Evolutionary conservation across 1,140 invertebrate species (phyloP).

Genomic region (Macrosteles quadrilineatus): DNA sequence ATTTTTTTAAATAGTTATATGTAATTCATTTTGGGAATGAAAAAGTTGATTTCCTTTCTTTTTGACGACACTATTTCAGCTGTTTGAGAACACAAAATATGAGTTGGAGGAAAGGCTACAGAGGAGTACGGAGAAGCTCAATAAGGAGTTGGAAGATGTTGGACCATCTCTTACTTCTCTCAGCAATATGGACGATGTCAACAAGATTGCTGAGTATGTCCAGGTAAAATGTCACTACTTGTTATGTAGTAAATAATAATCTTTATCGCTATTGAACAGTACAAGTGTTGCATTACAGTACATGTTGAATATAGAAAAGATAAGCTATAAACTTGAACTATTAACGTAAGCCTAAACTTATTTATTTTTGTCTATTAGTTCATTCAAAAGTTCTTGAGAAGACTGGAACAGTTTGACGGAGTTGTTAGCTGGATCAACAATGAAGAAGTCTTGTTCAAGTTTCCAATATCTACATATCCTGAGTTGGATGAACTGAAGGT

Average conservation of each 20-base stretch:
- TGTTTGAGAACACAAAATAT: conserved; percentile 76
- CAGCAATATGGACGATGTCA: conserved; percentile 69
- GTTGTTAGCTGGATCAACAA: conserved; percentile 83
- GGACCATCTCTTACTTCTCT: conserved; percentile 61
- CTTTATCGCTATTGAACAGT: too few species aligned
- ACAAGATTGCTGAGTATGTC: conserved; percentile 64
- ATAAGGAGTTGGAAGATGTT: conserved; percentile 68
- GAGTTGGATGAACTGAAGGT: conserved; percentile 73
- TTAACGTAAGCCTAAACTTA: too few species aligned
- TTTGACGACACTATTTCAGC: too few species aligned
- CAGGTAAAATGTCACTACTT: conserved; percentile 32
- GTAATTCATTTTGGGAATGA: too few species aligned
- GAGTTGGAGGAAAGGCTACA: conserved; percentile 77
- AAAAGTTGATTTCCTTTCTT: too few species aligned
- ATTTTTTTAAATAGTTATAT: too few species aligned
- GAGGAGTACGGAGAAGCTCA: conserved; percentile 66
- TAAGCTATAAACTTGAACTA: too few species aligned
- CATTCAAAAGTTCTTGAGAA: conserved; percentile 69
- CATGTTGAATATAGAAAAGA: too few species aligned
- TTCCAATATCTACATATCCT: conserved; percentile 70
- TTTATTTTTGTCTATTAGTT: conserved; percentile 48
- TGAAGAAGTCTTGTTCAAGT: conserved; percentile 84
- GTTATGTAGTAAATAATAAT: too few species aligned
- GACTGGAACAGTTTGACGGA: conserved; percentile 69
- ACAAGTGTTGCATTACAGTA: too few species aligned